These are phyloP conservation scores for Rhinolophus ferrumequinum DNA, from an alignment of 2,113 vertebrate species.

Conservation along the genomic window DNA sequence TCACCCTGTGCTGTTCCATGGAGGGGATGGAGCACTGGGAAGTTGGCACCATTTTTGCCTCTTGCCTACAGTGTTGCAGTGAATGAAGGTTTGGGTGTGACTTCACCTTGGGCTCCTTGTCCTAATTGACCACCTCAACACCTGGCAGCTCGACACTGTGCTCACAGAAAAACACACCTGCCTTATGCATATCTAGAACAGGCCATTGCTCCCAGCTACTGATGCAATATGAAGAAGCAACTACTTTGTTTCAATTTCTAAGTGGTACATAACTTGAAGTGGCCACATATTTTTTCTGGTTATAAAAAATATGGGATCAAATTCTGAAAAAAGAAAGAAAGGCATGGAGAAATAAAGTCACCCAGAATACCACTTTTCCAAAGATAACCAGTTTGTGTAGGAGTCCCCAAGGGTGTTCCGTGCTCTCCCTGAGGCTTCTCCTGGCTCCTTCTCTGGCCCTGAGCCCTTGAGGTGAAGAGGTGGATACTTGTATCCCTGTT, in stretches of 20 bases:
- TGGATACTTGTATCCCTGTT: not conserved
- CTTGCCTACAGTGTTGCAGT: not conserved
- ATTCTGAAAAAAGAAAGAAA: not conserved
- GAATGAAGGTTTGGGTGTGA: not conserved
- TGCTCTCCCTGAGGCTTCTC: not conserved
- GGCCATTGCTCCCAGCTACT: not conserved
- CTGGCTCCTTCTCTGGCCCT: not conserved
- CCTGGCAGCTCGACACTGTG: not conserved
- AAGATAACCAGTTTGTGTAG: not conserved
- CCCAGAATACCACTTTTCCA: not conserved
- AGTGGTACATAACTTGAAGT: not conserved
- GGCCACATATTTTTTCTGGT: not conserved
- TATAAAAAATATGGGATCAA: not conserved
- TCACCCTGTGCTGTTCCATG: not conserved
- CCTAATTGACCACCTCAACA: not conserved
- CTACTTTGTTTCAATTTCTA: not conserved
- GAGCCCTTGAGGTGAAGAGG: not conserved
- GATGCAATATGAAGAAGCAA: not conserved
- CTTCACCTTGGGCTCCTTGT: not conserved
- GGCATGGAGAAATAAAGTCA: not conserved
- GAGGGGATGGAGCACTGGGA: not conserved
- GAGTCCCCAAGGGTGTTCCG: not conserved
- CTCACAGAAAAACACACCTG: not conserved
- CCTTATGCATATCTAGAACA: not conserved
- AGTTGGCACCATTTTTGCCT: not conserved